Base-by-base conservation (phyloP, 2,113 vertebrate species). In the Dasyurus viverrinus region DNA sequence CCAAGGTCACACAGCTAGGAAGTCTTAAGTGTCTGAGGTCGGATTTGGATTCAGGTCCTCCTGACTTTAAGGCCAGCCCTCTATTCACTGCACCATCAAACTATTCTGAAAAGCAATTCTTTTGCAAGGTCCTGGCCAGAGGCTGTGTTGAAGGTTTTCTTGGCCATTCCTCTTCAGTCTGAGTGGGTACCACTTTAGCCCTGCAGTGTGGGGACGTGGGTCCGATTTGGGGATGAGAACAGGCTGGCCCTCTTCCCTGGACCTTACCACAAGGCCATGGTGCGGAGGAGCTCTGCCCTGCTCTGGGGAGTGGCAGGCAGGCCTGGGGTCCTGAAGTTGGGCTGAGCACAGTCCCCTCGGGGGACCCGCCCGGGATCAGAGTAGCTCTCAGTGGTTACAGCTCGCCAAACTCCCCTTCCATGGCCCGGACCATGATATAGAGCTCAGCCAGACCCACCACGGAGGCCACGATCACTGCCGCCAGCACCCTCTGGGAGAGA, bases 371-470 rank as follows among this genome's bases (percentile, higher is more conserved):
- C n/a, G 0, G 14, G 30, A 68, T 42, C n/a, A 0, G 16, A 8
- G n/a, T 90, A 48, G 8, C 47, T 53, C 50, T 48, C 36, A 52
- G 50, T 10, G 50, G 48, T 98, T 98, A 99, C 0, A 99, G 98
- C 26, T 99, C 99, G 93, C 99, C 99, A 0, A 99, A 97, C 30
- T 99, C 99, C 54, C 99, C 99, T 98, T 99, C 99, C 97, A 99
- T 98, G 5, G 99, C 99, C 92, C 99, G 99, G 55, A 99, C 99
- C 98, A 99, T 98, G 90, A 99, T 98, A 0, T 99, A 99, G 0
- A 99, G 99, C 98, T 99, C 99, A 0, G 99, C 99, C 91, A 99
- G 98, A 26, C 99, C 99, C 16, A 99, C 99, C 24, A 99, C 99
- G 0, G 99, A 99, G 8, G 99, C 99, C 84, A 99, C 99, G 0